phyloP scores from a whole-genome alignment of 2,888 invertebrate genomes.

The Nematopogon swammerdamellus region DNA sequence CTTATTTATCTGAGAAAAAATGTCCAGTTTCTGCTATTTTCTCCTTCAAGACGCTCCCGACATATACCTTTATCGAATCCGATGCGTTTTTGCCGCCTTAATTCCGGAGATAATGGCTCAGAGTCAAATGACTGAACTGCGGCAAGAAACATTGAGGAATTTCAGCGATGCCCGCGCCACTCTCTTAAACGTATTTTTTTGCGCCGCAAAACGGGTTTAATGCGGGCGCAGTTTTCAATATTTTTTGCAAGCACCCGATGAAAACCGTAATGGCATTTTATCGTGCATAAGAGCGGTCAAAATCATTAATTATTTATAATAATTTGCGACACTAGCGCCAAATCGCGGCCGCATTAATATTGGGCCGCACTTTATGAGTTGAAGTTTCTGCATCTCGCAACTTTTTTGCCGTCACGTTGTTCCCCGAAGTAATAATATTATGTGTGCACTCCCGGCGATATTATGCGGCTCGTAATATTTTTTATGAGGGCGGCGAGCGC shows the following conservation, averaged over 20 bases:
- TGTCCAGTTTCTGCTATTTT: constrained; percentile 13
- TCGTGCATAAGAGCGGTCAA: constrained; percentile 51
- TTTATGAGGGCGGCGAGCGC: neutral
- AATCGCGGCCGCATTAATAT: constrained; percentile 23
- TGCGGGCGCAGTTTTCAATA: constrained; percentile 37
- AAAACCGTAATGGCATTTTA: constrained; percentile 57
- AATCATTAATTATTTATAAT: constrained; percentile 58
- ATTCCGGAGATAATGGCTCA: constrained; percentile 50
- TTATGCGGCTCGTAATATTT: neutral
- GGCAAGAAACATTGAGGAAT: constrained; percentile 50
- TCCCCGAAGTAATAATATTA: neutral
- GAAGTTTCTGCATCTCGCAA: neutral
- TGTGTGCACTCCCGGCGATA: neutral
- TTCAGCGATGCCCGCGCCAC: constrained; percentile 48
- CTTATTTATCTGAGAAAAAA: constrained; percentile 42
- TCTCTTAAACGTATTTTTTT: constrained; percentile 50
- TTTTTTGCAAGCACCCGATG: constrained; percentile 45
- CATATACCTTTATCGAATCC: constrained; percentile 34
- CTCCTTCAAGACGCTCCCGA: neutral
- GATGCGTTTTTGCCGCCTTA: constrained; percentile 45
- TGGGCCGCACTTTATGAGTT: neutral
- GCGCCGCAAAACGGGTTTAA: constrained; percentile 29
- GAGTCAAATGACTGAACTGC: constrained; percentile 49
- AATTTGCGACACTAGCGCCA: constrained; percentile 41
- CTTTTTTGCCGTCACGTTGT: neutral